Conservation (phyloP, 2,113 vertebrate genomes). For the Engystomops pustulosus region DNA sequence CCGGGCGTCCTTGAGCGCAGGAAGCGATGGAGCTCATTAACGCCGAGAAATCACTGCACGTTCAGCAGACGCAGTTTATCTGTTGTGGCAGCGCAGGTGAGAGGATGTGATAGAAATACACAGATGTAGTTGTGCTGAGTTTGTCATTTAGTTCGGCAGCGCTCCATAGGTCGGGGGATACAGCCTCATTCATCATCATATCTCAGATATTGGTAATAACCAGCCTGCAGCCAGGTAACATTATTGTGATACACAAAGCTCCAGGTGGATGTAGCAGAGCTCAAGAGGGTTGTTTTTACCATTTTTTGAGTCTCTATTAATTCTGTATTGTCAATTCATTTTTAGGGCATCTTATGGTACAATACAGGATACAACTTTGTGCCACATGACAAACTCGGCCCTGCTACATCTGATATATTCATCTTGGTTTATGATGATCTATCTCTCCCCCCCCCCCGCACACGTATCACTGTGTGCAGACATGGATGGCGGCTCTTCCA, state of each 20-base stretch:
- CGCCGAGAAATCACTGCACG: background rate
- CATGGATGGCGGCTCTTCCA: background rate
- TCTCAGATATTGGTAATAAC: too few species aligned
- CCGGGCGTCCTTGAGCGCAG: background rate
- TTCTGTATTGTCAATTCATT: too few species aligned
- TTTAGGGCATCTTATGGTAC: too few species aligned
- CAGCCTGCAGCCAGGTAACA: too few species aligned
- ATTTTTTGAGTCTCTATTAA: too few species aligned
- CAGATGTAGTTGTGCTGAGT: background rate
- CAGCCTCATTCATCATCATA: background rate
- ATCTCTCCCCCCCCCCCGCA: too few species aligned
- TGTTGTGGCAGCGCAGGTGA: background rate
- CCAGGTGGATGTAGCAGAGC: background rate
- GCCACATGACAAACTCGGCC: background rate
- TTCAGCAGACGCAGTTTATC: background rate
- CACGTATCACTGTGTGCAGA: too few species aligned
- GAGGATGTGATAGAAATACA: background rate
- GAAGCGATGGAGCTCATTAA: background rate
- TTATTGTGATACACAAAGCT: too few species aligned
- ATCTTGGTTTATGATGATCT: too few species aligned
- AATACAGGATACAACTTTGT: too few species aligned
- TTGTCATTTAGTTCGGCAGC: background rate
- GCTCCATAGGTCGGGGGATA: too few species aligned
- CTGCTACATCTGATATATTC: background rate
- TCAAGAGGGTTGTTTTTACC: background rate